Conservation (phyloP, 2,113 vertebrate species). For the Piliocolobus tephrosceles region DNA sequence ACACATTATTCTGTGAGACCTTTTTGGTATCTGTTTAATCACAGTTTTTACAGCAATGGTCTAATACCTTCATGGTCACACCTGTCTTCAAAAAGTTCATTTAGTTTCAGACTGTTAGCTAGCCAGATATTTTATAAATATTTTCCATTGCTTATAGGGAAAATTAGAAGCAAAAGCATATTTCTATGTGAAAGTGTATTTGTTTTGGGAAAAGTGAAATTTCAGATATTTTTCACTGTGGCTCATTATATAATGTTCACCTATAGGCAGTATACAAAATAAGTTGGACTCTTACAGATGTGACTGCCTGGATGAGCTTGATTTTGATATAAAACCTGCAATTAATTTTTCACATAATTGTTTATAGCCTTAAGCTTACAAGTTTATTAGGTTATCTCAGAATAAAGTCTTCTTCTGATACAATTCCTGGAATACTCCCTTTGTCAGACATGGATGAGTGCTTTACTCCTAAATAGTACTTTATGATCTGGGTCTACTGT, state of each 20-base stretch:
- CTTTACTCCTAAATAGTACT: neutral
- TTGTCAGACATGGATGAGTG: neutral
- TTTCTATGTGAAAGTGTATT: neutral
- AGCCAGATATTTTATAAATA: neutral
- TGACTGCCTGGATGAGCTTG: neutral
- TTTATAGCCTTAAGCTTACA: neutral
- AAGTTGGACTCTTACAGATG: neutral
- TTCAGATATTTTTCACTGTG: neutral
- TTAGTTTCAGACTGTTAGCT: neutral
- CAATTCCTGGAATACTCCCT: neutral
- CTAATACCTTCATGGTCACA: neutral
- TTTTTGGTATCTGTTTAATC: neutral
- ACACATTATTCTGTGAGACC: neutral
- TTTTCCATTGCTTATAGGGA: neutral
- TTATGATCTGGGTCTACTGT: neutral
- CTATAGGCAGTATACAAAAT: neutral
- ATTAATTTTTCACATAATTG: neutral
- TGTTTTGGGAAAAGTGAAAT: neutral
- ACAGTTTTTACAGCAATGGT: neutral
- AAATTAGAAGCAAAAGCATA: neutral
- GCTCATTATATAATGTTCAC: neutral
- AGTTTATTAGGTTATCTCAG: neutral
- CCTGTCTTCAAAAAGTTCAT: neutral
- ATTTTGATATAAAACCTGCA: neutral
- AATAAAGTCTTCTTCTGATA: neutral